A percentile compares a stretch with the other conserved stretches of the same genome.
phyloP scores from a whole-genome alignment of 2,113 vertebrate genomes.

The Phrynosoma platyrhinos region DNA sequence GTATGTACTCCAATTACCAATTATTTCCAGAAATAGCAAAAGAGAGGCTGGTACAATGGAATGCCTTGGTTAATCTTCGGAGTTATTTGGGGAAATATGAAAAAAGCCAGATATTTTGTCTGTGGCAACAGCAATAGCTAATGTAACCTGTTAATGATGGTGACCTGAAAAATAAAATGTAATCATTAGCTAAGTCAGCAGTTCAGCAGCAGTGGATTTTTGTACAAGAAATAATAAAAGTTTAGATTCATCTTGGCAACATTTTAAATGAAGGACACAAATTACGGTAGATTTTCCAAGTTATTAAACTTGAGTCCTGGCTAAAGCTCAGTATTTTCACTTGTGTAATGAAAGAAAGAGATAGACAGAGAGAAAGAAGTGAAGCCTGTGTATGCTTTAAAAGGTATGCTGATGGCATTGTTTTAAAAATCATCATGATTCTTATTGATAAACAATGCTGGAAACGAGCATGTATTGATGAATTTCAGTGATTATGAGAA shows the following conservation, averaged over 20 bases:
- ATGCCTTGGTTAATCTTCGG: constrained; percentile 20
- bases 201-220: background rate
- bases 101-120: constrained; percentile 38
- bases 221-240: background rate
- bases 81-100: accelerated
- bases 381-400: background rate
- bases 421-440: background rate
- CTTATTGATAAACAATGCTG: too few relatives aligned
- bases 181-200: constrained; percentile 46
- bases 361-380: too few relatives aligned
- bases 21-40: background rate
- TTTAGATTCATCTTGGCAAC: constrained; percentile 20
- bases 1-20: constrained; percentile 43
- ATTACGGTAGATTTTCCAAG: constrained; percentile 40
- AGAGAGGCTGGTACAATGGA: constrained; percentile 1
- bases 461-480: too few relatives aligned
- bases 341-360: background rate
- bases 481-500: background rate
- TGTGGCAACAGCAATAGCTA: constrained; percentile 41
- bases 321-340: background rate
- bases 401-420: background rate
- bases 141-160: constrained; percentile 36
- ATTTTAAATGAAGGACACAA: background rate
- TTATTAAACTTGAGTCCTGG: background rate
- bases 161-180: constrained; percentile 6